A percentile compares a stretch with the other conserved stretches of the same genome.
phyloP scores from a whole-genome alignment of 2,797 vertebrate species.

The Dendrocincla tyrannina region DNA sequence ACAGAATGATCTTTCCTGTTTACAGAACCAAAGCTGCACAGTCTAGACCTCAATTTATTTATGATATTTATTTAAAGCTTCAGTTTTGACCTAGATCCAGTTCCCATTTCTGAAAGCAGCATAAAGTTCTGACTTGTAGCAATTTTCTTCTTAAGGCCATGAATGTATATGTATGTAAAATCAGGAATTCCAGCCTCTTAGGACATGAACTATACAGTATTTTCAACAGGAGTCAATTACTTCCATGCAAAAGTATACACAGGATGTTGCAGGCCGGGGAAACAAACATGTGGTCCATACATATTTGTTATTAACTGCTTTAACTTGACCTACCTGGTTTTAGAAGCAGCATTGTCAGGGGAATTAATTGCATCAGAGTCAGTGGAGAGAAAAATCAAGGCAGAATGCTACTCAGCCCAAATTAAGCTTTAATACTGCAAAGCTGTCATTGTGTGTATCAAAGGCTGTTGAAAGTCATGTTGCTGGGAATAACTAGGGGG shows the following conservation, averaged over 20 bases:
- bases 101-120: constrained; percentile 10
- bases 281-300: background rate
- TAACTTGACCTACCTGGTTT: background rate
- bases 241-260: background rate
- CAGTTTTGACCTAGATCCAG: constrained; percentile 27
- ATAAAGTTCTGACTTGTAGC: background rate
- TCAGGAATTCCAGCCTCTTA: background rate
- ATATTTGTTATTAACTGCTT: background rate
- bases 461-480: constrained; percentile 21
- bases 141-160: background rate
- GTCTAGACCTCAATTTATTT: constrained; percentile 26
- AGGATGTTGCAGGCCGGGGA: background rate
- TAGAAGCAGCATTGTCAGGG: background rate
- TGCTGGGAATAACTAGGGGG: constrained; percentile 22
- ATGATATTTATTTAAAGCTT: constrained; percentile 37
- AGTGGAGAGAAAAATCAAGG: constrained; percentile 4
- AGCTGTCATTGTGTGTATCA: constrained; percentile 27
- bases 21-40: background rate
- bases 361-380: constrained; percentile 1
- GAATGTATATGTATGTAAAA: background rate
- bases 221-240: background rate
- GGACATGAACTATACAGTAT: background rate
- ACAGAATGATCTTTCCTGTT: constrained; percentile 17
- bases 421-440: constrained; percentile 19
- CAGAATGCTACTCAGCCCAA: constrained; percentile 25